Evolutionary conservation across 2,888 invertebrate genomes (phyloP).

Genomic region (Empis stercorea): DNA sequence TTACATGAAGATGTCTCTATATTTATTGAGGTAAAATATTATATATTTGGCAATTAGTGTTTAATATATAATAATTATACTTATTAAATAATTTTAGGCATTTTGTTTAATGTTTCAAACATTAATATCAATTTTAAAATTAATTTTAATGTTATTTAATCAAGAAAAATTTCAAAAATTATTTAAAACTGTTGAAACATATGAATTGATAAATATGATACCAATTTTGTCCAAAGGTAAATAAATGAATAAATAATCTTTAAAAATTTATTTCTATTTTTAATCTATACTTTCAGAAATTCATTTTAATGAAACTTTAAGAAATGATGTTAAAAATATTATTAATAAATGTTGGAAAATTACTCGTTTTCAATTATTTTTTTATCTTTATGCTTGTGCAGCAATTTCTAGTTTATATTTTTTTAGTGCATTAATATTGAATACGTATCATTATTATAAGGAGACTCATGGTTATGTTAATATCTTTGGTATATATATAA

Average conservation of each 20-base stretch:
- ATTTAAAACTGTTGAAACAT: conserved; percentile 3
- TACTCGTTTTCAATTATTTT: conserved; percentile 20
- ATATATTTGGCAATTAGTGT: too few species aligned
- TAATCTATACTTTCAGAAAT: conserved; percentile 18
- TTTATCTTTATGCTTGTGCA: conserved; percentile 17
- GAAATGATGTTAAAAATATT: conserved; percentile 16
- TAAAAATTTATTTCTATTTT: not conserved
- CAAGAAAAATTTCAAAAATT: conserved; percentile 4
- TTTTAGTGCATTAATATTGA: conserved; percentile 15
- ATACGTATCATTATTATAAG: conserved; percentile 16
- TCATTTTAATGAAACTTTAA: conserved; percentile 14
- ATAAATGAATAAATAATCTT: too few species aligned
- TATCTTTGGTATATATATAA: not conserved
- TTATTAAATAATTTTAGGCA: not conserved
- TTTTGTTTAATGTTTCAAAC: conserved; percentile 7
- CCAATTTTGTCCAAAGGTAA: conserved; percentile 5
- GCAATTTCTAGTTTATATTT: conserved; percentile 16
- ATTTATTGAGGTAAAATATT: too few species aligned
- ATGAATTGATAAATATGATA: conserved; percentile 7
- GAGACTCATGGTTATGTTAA: conserved; percentile 15
- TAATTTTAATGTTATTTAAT: conserved; percentile 3
- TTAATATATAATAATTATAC: not conserved
- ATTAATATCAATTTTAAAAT: conserved; percentile 7
- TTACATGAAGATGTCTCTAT: too few species aligned
- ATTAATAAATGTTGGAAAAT: conserved; percentile 21